phyloP scores from a whole-genome alignment of 2,113 vertebrate genomes.

The Prolemur simus region DNA sequence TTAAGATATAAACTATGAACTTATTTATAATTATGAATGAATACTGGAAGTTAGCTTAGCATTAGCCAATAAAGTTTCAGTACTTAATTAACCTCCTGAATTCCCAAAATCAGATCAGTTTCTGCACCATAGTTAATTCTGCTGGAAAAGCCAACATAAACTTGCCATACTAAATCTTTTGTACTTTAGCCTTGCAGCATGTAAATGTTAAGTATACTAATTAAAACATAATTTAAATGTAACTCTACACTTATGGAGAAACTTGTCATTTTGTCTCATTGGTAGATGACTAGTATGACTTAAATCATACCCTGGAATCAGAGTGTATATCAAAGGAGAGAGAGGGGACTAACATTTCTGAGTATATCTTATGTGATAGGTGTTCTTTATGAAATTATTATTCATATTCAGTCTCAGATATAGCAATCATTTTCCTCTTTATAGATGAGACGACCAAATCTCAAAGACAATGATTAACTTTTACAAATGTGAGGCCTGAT shows the following conservation, averaged over 20 bases:
- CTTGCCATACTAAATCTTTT: not conserved
- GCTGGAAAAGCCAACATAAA: not conserved
- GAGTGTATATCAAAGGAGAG: not conserved
- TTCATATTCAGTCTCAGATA: not conserved
- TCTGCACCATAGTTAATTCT: not conserved
- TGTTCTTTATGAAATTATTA: not conserved
- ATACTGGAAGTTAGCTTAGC: not conserved
- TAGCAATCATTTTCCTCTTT: not conserved
- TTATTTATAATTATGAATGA: not conserved
- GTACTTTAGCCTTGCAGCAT: not conserved
- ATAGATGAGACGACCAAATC: not conserved
- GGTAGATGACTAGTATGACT: not conserved
- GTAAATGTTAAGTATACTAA: not conserved
- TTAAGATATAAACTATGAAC: not conserved
- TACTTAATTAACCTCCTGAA: not conserved
- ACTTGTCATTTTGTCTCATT: not conserved
- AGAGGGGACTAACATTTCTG: not conserved
- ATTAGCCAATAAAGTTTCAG: not conserved
- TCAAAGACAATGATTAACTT: not conserved
- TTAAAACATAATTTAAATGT: conserved; percentile 5
- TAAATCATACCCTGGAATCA: not conserved
- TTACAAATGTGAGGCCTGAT: not conserved
- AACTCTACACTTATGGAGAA: not conserved
- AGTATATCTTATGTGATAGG: not conserved
- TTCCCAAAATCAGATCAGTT: not conserved